phyloP scores from a whole-genome alignment of 2,113 vertebrate genomes.

The Lophura nycthemera region DNA sequence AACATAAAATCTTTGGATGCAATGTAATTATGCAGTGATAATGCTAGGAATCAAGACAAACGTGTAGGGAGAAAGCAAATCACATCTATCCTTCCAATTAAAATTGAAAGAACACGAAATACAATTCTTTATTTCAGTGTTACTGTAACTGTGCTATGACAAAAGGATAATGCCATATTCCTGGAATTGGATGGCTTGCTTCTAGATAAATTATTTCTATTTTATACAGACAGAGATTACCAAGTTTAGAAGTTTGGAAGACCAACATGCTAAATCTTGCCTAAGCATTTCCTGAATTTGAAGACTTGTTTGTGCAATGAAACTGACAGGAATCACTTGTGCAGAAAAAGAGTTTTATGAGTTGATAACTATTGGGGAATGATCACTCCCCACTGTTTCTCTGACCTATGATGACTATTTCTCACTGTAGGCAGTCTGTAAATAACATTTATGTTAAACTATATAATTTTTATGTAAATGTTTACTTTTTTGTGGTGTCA shows the following conservation, averaged over 20 bases:
- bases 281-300: background rate
- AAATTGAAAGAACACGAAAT: background rate
- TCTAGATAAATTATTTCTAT: background rate
- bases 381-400: background rate
- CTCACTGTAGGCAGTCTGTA: background rate
- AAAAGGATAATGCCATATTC: background rate
- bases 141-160: background rate
- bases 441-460: background rate
- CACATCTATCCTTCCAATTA: background rate
- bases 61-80: background rate
- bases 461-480: background rate
- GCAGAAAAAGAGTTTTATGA: background rate
- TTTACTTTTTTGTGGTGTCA: background rate
- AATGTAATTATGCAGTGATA: background rate
- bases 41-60: background rate
- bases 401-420: background rate
- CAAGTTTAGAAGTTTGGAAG: background rate
- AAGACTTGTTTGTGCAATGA: background rate
- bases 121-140: background rate
- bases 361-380: background rate
- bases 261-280: background rate
- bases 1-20: background rate
- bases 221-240: background rate
- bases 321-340: accelerated
- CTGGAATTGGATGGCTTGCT: background rate